Base-by-base conservation (phyloP, 1,140 invertebrate genomes). In the Calephelis virginiensis region DNA sequence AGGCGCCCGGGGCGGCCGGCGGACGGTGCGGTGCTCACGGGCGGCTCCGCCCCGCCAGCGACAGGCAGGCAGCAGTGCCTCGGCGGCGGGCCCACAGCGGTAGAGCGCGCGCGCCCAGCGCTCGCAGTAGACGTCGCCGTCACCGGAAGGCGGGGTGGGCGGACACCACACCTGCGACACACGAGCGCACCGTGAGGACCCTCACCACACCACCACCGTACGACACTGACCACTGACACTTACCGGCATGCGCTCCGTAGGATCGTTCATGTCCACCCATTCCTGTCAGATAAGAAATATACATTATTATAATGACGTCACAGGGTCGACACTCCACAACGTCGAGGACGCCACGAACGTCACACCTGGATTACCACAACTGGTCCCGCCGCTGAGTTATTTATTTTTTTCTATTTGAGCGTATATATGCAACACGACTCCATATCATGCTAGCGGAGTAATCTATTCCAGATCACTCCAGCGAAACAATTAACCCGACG, bases 61-160 rank as follows among this genome's bases (percentile, higher is more conserved):
- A 68, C 71, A 75, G 67, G 94, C 92, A 80, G 98, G 94, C 8
- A 97, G 96, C 79, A 96, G 94, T 38, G 94, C 92, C 82, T 99
- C 97, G 9, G 95, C 92, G 93, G 99, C 98, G 10, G 95, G 92
- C 10, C 93, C 94, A 66, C 92, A 93, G 68, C 98, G 96, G 87
- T 99, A 99, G 59, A 98, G 93, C 80, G 97, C 97, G 45, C 94
- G 93, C 78, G 97, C 83, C 59, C 95, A 95, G 75, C 95, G 94
- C 86, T 99, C 97, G 68, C 98, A 95, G 91, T 98, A 98, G 9
- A 98, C 94, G 86, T 99, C 97, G 83, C 95, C 95, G 72, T 98
- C 97, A 85, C 96, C 95, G 80, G 96, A 95, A 6, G 98, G 97
- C 69, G 98, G 97, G 11, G 97, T 98, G 66, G 97, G 98, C 68